phyloP scores from a whole-genome alignment of 1,140 invertebrate genomes.

The Ceratina calcarata region DNA sequence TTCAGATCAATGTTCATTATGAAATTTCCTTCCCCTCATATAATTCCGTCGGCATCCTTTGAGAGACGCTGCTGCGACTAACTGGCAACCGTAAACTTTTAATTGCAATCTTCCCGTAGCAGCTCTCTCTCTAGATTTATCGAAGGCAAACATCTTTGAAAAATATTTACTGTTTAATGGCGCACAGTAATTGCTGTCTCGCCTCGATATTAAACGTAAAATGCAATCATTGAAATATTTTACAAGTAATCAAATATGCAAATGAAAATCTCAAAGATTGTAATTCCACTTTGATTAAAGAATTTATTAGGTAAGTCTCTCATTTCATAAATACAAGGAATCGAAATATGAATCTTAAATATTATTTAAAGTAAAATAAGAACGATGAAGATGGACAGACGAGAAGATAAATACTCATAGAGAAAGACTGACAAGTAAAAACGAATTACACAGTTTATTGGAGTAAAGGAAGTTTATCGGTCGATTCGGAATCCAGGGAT shows the following conservation, averaged over 20 bases:
- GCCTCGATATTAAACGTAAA: background rate
- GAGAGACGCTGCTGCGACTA: background rate
- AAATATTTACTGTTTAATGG: background rate
- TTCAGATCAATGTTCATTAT: slow-evolving; percentile 9
- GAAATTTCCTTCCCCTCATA: background rate
- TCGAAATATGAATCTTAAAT: no score
- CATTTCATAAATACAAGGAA: no score
- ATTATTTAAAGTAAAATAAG: no score
- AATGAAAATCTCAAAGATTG: no score
- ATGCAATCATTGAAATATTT: background rate
- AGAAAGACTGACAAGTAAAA: no score
- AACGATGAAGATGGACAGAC: background rate
- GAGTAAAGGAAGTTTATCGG: no score
- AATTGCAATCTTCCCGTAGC: background rate
- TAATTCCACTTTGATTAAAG: no score
- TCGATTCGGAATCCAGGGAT: no score
- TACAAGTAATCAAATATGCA: background rate
- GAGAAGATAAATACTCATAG: background rate
- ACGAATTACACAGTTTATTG: no score
- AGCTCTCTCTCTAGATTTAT: background rate
- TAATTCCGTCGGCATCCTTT: background rate
- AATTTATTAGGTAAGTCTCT: no score
- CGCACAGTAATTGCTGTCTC: background rate
- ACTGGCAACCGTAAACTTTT: slow-evolving; percentile 11
- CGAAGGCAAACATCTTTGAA: background rate